Evolutionary conservation across 1,140 invertebrate genomes (phyloP), one percentile per base, ranked within the genome.

Genomic region (Drosophila pruinosa): DNA sequence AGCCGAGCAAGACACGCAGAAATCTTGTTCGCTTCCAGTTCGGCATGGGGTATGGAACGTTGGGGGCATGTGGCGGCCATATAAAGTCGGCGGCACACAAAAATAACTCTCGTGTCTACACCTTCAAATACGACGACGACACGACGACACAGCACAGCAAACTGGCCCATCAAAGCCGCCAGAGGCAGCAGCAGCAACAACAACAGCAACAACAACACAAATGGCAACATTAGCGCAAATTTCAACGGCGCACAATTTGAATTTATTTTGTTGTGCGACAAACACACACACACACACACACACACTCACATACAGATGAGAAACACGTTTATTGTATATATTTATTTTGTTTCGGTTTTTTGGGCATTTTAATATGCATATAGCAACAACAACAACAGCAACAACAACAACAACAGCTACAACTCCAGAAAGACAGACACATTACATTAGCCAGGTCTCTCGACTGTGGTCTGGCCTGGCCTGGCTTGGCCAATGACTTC

Each of bases 191-290:
- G 5, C 59, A 50, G 26, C 45, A 61, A 53, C 62, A 70, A 12
- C 48, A 64, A 21, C 43, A 53, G 19, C 52, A 63, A 41, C 67
- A 75, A 38, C 59, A 85, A 43, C 81, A 68, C 56, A 77, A 85
- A 81, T 77, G 69, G 74, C 78, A 86, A 82, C 78, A 86, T 88
- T 88, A 88, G 78, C 82, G 78, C 78, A 88, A 82, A 88, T 82
- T 81, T 86, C 82, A 81, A 72, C 70, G 82, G 67, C 53, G 80
- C 80, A 85, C 76, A 85, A 85, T 85, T 85, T 86, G 82, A 85
- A 80, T 86, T 86, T 78, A 65, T 58, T 78, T 78, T 81, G 75
- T 85, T 80, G 76, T 59, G 72, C 70, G 78, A 78, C 68, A 81
- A n/a, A 41, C 17, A 41, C 39, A 19, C 15, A 41, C 24, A 48